Evolutionary conservation across 2,888 invertebrate genomes (phyloP).

Genomic region (Pyrrhosoma nymphula): DNA sequence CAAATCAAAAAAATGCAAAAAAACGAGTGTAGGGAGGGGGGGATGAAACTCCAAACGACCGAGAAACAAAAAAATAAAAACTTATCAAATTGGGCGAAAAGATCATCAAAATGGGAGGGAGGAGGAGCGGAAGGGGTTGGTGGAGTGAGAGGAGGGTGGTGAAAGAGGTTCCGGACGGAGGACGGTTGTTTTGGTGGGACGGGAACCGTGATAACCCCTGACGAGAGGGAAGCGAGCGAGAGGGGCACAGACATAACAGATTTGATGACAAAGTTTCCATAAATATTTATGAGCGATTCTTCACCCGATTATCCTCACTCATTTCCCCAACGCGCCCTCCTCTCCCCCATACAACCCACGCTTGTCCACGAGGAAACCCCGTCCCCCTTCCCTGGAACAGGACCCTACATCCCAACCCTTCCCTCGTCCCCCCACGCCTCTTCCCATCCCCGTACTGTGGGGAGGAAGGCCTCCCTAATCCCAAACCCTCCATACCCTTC

Average conservation of each 20-base stretch:
- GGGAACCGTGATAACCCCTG: not conserved
- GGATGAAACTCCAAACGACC: not conserved
- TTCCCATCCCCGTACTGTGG: too few relatives aligned
- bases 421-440: not conserved
- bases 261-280: conserved; percentile 63
- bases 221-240: not conserved
- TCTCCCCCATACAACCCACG: not conserved
- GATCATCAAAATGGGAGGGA: not conserved
- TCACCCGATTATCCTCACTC: conserved; percentile 44
- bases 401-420: not conserved
- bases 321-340: not conserved
- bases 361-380: not conserved
- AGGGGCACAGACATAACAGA: conserved; percentile 26
- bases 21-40: not conserved
- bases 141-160: not conserved
- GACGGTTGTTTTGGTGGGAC: not conserved
- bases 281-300: conserved; percentile 63
- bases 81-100: not conserved
- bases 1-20: not conserved
- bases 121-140: not conserved
- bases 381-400: not conserved
- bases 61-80: not conserved
- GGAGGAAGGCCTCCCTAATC: not conserved
- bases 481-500: too few relatives aligned
- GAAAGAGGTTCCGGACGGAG: not conserved